Evolutionary conservation across 1,140 invertebrate species (phyloP), one percentile per base, ranked within the genome.

Genomic region (Tyrophagus putrescentiae): DNA sequence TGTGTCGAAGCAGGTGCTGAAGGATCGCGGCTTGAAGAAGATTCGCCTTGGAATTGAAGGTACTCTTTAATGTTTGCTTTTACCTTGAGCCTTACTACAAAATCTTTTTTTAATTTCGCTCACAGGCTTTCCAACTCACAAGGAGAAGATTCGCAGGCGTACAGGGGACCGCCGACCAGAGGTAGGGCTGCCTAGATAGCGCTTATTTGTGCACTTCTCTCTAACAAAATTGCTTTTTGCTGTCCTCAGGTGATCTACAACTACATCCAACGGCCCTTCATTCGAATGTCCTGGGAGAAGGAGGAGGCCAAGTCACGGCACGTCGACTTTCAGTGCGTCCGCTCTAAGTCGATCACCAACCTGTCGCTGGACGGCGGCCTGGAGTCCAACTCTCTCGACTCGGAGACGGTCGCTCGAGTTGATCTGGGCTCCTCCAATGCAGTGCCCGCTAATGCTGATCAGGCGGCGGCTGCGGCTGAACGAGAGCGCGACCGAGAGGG

Each of bases 251-350:
- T 98, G 0, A 95, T 98, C 63, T 99, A 99, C 74, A 98, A 98
- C 73, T 99, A 99, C 72, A 94, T 98, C 0, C 96, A 99, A 70
- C 77, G 96, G n/a, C 95, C 96, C 0, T 99, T 99, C 71, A 89
- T 99, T 44, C 90, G 95, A 67, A 96, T 98, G 89, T 98, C 93
- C 0, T 99, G 96, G 96, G 96, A 99, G 71, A 98, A 98, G 67
- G 94, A 99, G 69, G 96, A 99, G 71, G 93, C 93, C 0, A 97
- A 96, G 69, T 95, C 90, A 71, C 81, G 96, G 5, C 96, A 99
- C 72, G 96, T 99, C 0, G 96, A 99, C 72, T 99, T 99, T 72
- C 84, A 94, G 73, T 94, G 90, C 69, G 87, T 93, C 11, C 92
- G 92, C 72, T 90, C 87, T 0, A 93, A 93, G 70, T 91, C 87